Evolutionary conservation across 2,113 vertebrate species (phyloP).

Genomic region (Oreotragus oreotragus): DNA sequence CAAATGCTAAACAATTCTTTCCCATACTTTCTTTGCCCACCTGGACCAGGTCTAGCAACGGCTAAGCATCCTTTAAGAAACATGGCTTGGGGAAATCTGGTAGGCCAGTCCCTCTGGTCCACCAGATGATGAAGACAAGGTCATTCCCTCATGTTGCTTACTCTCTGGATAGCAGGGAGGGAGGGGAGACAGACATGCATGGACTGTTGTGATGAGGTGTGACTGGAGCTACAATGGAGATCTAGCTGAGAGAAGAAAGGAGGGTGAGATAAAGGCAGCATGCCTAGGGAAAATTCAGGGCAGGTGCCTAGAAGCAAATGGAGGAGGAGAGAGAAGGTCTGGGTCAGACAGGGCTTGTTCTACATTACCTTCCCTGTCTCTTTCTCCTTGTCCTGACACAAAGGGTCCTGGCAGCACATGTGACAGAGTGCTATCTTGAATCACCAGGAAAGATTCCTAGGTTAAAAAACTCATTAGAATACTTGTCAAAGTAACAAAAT

Average conservation of each 20-base stretch:
- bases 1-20: not conserved
- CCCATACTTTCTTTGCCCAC: not conserved
- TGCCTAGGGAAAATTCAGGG: not conserved
- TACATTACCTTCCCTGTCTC: not conserved
- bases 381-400: not conserved
- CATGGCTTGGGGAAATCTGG: not conserved
- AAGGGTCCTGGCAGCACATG: not conserved
- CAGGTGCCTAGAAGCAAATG: not conserved
- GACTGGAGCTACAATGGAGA: not conserved
- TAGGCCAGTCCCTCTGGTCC: not conserved
- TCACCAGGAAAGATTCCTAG: not conserved
- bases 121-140: not conserved
- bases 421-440: not conserved
- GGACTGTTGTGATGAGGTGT: not conserved
- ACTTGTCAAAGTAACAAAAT: slow-evolving; percentile 14
- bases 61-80: not conserved
- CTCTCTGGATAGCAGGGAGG: not conserved
- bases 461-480: not conserved
- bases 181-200: not conserved
- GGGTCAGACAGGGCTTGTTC: not conserved
- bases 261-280: not conserved
- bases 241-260: not conserved
- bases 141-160: not conserved
- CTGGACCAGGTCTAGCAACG: not conserved
- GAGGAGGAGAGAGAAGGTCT: not conserved